phyloP scores from a whole-genome alignment of 2,113 vertebrate species.

The Ondatra zibethicus region DNA sequence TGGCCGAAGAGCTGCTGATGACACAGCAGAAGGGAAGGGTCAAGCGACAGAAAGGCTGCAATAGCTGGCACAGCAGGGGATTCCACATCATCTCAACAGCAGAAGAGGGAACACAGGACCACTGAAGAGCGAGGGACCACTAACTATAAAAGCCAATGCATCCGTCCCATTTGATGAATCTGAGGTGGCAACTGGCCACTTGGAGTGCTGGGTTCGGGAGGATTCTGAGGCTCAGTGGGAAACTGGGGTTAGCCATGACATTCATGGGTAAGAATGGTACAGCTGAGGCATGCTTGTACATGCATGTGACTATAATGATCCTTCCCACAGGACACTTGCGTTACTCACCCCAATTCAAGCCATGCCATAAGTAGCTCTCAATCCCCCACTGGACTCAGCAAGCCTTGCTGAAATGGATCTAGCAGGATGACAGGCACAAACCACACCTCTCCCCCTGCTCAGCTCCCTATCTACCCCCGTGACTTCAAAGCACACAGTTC shows the following conservation, averaged over 20 bases:
- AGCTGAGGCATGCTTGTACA: not conserved
- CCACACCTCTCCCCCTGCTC: too few relatives aligned
- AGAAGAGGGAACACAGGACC: not conserved
- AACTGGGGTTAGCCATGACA: not conserved
- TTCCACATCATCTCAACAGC: not conserved
- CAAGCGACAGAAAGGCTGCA: not conserved
- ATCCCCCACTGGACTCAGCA: not conserved
- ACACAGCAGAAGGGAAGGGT: not conserved
- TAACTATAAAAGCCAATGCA: not conserved
- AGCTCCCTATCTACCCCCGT: not conserved
- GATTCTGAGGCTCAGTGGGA: not conserved
- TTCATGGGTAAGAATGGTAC: not conserved
- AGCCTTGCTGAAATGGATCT: not conserved
- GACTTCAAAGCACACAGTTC: not conserved
- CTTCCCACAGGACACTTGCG: not conserved
- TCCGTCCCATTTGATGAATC: not conserved
- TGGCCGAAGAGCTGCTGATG: not conserved
- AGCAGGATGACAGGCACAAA: not conserved
- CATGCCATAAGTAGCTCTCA: not conserved
- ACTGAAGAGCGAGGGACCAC: too few relatives aligned
- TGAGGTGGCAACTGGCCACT: not conserved
- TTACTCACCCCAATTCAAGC: not conserved
- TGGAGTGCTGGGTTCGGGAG: not conserved
- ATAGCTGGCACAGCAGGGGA: not conserved
- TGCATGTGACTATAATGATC: not conserved